Conservation (phyloP, 2,888 invertebrate species). For the Clusia tigrina region DNA sequence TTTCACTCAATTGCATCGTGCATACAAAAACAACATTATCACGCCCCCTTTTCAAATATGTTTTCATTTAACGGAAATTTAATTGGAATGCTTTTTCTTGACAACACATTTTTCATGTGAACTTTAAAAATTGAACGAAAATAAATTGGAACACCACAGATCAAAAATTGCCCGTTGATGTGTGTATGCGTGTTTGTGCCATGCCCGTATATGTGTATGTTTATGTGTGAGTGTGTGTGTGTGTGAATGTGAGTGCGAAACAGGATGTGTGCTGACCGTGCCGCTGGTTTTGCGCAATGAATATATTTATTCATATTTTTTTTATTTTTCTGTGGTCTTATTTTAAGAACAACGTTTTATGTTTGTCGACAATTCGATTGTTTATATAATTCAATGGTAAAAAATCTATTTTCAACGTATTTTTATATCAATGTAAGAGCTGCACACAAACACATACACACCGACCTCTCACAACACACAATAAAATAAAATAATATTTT, state of each 20-base stretch:
- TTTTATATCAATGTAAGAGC: background rate
- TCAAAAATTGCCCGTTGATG: background rate
- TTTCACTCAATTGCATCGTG: no score
- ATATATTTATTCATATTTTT: background rate
- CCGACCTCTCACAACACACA: no score
- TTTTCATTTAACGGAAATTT: slow-evolving; percentile 1
- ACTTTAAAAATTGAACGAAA: background rate
- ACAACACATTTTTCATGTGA: background rate
- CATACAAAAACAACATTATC: no score
- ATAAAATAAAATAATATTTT: no score
- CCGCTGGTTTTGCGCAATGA: background rate
- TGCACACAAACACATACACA: no score
- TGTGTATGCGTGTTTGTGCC: background rate
- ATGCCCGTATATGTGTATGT: background rate
- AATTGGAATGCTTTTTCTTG: background rate
- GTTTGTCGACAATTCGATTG: background rate
- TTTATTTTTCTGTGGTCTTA: background rate
- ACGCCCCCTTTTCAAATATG: background rate
- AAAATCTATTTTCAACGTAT: background rate
- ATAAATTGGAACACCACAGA: background rate
- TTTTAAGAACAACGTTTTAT: background rate
- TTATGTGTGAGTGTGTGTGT: background rate
- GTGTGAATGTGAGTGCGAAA: background rate
- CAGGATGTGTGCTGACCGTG: background rate
- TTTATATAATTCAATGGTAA: background rate